These are phyloP conservation scores for Sceloporus tristichus DNA, from an alignment of 2,113 vertebrate genomes.

Conservation along the genomic window DNA sequence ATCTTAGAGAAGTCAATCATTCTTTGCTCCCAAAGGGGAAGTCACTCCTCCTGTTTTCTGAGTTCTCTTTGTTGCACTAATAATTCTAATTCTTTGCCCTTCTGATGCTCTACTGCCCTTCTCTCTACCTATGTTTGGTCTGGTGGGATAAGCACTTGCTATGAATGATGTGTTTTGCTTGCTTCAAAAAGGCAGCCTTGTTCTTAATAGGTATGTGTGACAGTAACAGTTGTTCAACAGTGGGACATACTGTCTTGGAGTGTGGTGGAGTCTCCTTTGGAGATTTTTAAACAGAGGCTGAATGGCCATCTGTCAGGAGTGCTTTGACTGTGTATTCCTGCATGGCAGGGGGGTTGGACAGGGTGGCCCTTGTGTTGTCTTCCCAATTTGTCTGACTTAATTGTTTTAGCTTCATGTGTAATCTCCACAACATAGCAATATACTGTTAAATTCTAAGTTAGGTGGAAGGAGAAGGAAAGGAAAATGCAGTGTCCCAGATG, in stretches of 20 bases:
- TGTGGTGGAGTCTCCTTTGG: no score
- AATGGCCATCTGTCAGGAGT: no score
- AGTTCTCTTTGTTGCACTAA: background rate
- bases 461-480: background rate
- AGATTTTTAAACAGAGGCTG: no score
- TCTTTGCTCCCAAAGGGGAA: background rate
- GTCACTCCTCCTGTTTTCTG: background rate
- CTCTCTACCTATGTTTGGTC: background rate
- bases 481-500: background rate
- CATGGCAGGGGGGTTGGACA: no score
- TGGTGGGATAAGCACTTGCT: background rate
- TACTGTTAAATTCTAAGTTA: background rate
- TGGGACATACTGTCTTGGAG: no score
- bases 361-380: no score
- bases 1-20: background rate
- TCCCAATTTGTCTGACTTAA: no score
- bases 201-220: no score
- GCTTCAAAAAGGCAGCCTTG: background rate
- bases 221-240: no score
- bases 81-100: background rate
- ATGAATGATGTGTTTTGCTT: background rate
- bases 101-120: background rate
- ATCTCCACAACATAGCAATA: background rate
- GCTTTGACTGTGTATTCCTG: no score
- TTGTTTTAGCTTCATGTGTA: background rate